Conservation (phyloP, 2,113 vertebrate genomes). For the Morone chrysops region DNA sequence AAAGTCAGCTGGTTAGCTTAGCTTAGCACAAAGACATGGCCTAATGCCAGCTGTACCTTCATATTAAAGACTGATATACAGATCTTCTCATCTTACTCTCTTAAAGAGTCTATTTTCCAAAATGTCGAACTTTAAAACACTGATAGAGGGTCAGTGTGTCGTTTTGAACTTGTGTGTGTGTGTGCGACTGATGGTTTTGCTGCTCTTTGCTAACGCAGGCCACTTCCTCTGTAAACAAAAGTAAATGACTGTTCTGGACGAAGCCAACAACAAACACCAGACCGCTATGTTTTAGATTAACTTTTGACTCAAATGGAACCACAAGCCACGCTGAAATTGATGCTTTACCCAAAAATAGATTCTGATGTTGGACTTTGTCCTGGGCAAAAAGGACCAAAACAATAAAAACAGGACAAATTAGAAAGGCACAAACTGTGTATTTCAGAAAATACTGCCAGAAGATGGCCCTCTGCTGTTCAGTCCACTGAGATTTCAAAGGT, state of each 20-base stretch:
- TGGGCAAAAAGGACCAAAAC: background rate
- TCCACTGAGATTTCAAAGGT: background rate
- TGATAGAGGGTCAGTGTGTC: background rate
- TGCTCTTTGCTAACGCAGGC: background rate
- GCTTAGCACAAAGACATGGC: background rate
- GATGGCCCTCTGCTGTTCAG: background rate
- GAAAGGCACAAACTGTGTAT: background rate
- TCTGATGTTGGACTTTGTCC: slow-evolving; percentile 32
- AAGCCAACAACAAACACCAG: slow-evolving; percentile 56
- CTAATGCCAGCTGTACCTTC: background rate
- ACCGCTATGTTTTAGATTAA: slow-evolving; percentile 30
- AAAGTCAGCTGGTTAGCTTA: background rate
- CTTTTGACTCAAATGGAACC: slow-evolving; percentile 54
- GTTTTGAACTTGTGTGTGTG: slow-evolving; percentile 7
- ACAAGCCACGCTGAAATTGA: slow-evolving; percentile 46
- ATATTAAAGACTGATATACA: background rate
- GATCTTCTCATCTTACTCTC: background rate
- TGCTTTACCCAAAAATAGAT: slow-evolving; percentile 38
- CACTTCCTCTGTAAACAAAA: slow-evolving; percentile 57
- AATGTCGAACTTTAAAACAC: background rate
- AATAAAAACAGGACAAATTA: slow-evolving; percentile 23
- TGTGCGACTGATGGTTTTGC: slow-evolving; percentile 16
- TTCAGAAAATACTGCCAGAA: background rate
- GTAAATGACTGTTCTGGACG: slow-evolving; percentile 45
- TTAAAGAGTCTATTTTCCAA: background rate